Evolutionary conservation across 2,888 invertebrate species (phyloP).

Genomic region (Pardosa pseudoannulata): DNA sequence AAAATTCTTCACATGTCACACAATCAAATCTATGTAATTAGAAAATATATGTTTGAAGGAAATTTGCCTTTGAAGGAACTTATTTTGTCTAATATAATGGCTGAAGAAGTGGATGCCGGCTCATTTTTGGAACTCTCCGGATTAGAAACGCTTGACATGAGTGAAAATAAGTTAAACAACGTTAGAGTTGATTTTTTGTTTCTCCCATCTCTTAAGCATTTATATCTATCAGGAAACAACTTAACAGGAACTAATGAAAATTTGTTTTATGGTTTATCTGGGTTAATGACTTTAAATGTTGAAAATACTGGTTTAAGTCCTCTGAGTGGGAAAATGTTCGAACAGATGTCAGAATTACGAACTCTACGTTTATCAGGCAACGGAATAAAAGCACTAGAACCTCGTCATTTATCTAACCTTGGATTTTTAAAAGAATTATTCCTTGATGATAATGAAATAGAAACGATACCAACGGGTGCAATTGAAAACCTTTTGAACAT

Average conservation of each 20-base stretch:
- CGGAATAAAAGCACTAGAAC: slow-evolving; percentile 42
- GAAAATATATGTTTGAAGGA: slow-evolving; percentile 78
- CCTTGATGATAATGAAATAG: slow-evolving; percentile 62
- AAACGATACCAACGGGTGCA: slow-evolving; percentile 38
- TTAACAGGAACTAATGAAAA: slow-evolving; percentile 80
- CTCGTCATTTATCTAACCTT: slow-evolving; percentile 49
- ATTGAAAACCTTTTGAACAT: slow-evolving; percentile 51
- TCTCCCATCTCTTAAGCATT: slow-evolving; percentile 75
- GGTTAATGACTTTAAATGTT: slow-evolving; percentile 52
- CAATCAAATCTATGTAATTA: slow-evolving; percentile 75
- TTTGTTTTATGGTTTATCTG: slow-evolving; percentile 63
- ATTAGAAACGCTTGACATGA: slow-evolving; percentile 87
- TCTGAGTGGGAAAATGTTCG: slow-evolving; percentile 48
- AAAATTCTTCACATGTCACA: slow-evolving; percentile 75
- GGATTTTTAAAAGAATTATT: slow-evolving; percentile 58
- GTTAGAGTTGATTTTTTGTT: slow-evolving; percentile 75
- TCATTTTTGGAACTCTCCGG: slow-evolving; percentile 86
- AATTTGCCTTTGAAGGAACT: slow-evolving; percentile 86
- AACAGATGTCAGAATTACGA: slow-evolving; percentile 62
- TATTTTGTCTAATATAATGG: slow-evolving; percentile 85
- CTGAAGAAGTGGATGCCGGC: slow-evolving; percentile 85
- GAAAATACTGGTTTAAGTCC: slow-evolving; percentile 62
- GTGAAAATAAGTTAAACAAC: slow-evolving; percentile 80
- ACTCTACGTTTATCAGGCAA: slow-evolving; percentile 45
- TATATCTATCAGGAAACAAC: slow-evolving; percentile 87